Base-by-base conservation (phyloP, 37 sponge, comb jelly and placozoan species). In the Cladorhizidae sp. region DNA sequence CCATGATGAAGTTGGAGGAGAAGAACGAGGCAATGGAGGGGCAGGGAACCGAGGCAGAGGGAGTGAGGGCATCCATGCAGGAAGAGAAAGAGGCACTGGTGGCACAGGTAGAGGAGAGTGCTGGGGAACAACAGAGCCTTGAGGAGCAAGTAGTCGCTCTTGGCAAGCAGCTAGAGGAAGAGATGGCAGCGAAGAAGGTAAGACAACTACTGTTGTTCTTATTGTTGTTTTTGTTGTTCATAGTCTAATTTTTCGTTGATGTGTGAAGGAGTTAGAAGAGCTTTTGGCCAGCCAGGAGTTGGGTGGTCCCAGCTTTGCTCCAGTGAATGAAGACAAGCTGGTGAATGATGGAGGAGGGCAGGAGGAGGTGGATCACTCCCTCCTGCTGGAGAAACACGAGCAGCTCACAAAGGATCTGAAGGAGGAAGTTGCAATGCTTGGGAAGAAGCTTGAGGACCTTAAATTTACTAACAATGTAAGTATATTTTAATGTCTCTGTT, bases 381-480 rank as follows among this genome's bases (percentile, higher is more conserved):
- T 31, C 38, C 36, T 38, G 21, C 15, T 32, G 11, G 78, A 64
- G 20, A 18, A 67, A 23, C 75, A 64, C 39, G 67, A 25, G 40
- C 45, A 72, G 73, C 67, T 36, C 3, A 84, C 51, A 37, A 68
- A 70, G 25, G 78, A 76, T 40, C 52, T 84, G 22, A 15, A 31
- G 26, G 45, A 57, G 29, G n/a, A 31, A 22, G 49, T 78, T 1
- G 59, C 42, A 32, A 31, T 51, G 25, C 43, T 77, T 22, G 73
- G 72, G 56, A 72, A 78, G 70, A 85, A 78, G n/a, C 73, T 85
- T 25, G 64, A 69, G 1, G 86, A 85, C 17, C 62, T 85, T 15
- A 78, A 85, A 62, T 26, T 31, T 26, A 78, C 78, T 55, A 78
- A 85, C 73, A 85, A 71, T 51, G 86, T 85, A 51, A 72, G 79